These are phyloP conservation scores for Drosophila limbata DNA, from an alignment of 2,888 invertebrate species.

Conservation along the genomic window DNA sequence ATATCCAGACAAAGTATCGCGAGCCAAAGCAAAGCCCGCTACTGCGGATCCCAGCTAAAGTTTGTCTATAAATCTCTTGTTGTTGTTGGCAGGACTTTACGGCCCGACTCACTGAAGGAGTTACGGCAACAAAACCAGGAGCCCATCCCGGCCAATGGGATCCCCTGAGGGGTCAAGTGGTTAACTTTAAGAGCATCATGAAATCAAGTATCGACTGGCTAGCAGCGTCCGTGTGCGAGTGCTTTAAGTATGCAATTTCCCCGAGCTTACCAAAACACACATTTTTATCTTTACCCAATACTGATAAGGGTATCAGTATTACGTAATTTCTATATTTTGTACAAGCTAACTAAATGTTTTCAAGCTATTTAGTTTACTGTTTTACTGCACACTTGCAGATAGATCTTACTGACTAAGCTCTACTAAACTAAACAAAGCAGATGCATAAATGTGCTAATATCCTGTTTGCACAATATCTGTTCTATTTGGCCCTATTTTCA, in stretches of 20 bases:
- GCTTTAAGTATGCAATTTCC: constrained; percentile 1
- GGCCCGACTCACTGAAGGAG: constrained; percentile 34
- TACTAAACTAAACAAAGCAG: constrained; percentile 5
- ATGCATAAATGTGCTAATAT: constrained; percentile 21
- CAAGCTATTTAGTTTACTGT: constrained; percentile 2
- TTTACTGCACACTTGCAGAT: constrained; percentile 1
- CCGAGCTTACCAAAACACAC: too few species aligned
- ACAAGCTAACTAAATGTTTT: constrained; percentile 1
- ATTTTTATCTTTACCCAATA: not conserved
- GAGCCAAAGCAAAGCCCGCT: constrained; percentile 27
- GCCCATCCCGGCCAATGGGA: constrained; percentile 43
- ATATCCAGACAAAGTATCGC: constrained; percentile 57
- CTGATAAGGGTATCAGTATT: not conserved
- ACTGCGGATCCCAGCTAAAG: constrained; percentile 50
- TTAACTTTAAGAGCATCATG: constrained; percentile 52
- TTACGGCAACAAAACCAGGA: constrained; percentile 23
- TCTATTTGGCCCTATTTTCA: constrained; percentile 3
- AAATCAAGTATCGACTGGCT: constrained; percentile 69
- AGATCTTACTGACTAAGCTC: constrained; percentile 13
- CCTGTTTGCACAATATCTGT: constrained; percentile 4
- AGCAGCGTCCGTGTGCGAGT: constrained; percentile 9
- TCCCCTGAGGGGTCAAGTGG: constrained; percentile 62
- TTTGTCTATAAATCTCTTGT: constrained; percentile 70
- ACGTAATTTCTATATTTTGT: not conserved
- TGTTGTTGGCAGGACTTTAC: constrained; percentile 40